A percentile compares a stretch with the other conserved stretches of the same genome.
These are phyloP conservation scores for Biston stratarius DNA, from an alignment of 2,888 invertebrate species.

Conservation along the genomic window DNA sequence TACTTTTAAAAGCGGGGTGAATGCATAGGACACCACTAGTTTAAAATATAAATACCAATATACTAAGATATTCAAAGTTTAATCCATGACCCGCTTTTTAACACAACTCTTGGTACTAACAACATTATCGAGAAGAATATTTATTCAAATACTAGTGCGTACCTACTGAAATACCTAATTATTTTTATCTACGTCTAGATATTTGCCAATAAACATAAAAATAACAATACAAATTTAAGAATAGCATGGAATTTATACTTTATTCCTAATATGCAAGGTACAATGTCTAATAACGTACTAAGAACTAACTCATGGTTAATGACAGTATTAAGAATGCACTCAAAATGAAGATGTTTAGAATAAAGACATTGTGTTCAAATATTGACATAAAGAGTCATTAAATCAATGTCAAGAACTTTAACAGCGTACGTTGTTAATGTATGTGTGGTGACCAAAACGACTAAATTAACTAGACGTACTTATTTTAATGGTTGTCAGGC, in stretches of 20 bases:
- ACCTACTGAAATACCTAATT: constrained; percentile 1
- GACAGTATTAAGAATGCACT: constrained; percentile 17
- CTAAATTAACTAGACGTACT: neutral
- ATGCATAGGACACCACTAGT: neutral
- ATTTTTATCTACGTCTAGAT: constrained; percentile 6
- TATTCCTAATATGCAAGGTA: constrained; percentile 6
- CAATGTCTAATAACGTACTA: constrained; percentile 2
- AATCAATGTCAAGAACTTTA: constrained; percentile 26
- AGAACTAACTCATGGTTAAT: constrained; percentile 6
- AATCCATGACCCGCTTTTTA: constrained; percentile 53
- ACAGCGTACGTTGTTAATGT: constrained; percentile 1
- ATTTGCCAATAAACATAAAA: constrained; percentile 23
- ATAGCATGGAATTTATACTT: neutral
- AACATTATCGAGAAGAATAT: neutral
- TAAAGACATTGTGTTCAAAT: constrained; percentile 32
- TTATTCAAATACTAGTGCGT: constrained; percentile 1
- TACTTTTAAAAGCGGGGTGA: too few species aligned
- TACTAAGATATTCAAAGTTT: neutral
- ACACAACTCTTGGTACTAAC: constrained; percentile 42
- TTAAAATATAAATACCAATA: neutral
- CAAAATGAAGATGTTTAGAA: constrained; percentile 31
- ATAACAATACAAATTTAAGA: neutral
- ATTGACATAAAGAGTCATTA: constrained; percentile 26
- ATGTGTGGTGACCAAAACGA: constrained; percentile 5
- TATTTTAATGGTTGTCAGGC: too few species aligned